These are phyloP conservation scores for Anniella stebbinsi DNA, from an alignment of 2,797 vertebrate genomes.

Conservation along the genomic window DNA sequence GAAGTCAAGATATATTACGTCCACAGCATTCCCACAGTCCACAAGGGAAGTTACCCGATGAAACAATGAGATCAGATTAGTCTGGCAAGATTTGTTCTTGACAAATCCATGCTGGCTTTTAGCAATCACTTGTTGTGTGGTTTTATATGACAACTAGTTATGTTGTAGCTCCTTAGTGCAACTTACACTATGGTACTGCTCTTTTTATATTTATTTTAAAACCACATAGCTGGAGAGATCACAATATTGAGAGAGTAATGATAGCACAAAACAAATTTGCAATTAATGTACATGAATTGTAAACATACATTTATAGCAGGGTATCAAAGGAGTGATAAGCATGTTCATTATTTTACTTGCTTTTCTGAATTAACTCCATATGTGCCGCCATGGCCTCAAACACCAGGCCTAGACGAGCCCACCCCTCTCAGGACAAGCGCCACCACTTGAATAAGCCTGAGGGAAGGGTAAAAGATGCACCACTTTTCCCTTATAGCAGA, in stretches of 20 bases:
- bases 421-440: too few relatives aligned
- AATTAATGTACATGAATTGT: conserved; percentile 55
- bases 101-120: too few relatives aligned
- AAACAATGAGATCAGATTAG: too few relatives aligned
- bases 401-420: too few relatives aligned
- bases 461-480: too few relatives aligned
- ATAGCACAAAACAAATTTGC: neutral
- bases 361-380: neutral
- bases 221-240: accelerated
- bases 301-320: conserved; percentile 55
- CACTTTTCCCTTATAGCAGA: too few relatives aligned
- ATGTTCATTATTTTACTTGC: neutral
- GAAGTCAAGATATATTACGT: too few relatives aligned
- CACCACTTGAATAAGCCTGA: too few relatives aligned
- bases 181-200: conserved; percentile 7
- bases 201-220: neutral
- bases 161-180: neutral
- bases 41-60: too few relatives aligned
- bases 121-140: neutral
- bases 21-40: too few relatives aligned
- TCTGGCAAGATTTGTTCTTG: too few relatives aligned
- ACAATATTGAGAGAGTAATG: neutral
- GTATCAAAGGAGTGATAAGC: neutral
- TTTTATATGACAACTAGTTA: neutral
- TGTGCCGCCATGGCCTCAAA: too few relatives aligned